Evolutionary conservation across 2,113 vertebrate genomes (phyloP).

Genomic region (Peromyscus leucopus): DNA sequence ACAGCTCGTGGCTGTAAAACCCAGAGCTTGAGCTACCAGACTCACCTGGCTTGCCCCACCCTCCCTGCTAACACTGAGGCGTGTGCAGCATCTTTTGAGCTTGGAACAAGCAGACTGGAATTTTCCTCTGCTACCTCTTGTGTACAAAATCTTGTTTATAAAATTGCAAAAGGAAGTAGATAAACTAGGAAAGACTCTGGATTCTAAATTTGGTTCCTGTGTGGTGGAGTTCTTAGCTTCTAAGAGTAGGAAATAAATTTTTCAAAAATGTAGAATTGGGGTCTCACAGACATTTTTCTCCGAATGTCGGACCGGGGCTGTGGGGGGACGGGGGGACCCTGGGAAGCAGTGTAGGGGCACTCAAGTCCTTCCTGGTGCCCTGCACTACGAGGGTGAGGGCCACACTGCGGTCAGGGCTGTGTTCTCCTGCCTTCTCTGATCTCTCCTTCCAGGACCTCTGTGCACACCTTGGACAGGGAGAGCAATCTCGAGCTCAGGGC

Average conservation of each 20-base stretch:
- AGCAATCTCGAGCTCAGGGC: not conserved
- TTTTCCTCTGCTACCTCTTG: slow-evolving; percentile 83
- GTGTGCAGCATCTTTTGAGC: slow-evolving; percentile 73
- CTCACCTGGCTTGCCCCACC: slow-evolving; percentile 6
- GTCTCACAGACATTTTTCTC: slow-evolving; percentile 54
- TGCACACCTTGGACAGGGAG: not conserved
- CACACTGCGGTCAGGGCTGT: not conserved
- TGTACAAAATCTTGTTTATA: slow-evolving; percentile 81
- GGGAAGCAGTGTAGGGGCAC: too few relatives aligned
- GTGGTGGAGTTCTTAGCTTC: slow-evolving; percentile 80
- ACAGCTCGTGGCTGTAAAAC: not conserved
- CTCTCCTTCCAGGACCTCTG: not conserved
- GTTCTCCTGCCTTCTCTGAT: not conserved
- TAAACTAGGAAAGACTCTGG: slow-evolving; percentile 60
- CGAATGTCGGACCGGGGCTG: not conserved
- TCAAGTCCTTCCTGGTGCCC: not conserved
- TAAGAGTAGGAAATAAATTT: slow-evolving; percentile 83
- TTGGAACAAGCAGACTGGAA: slow-evolving; percentile 80
- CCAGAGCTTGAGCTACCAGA: not conserved
- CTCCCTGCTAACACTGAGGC: slow-evolving; percentile 51
- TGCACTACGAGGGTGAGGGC: not conserved
- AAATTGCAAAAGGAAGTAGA: slow-evolving; percentile 74
- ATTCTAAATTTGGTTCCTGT: slow-evolving; percentile 66
- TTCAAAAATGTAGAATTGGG: slow-evolving; percentile 75
- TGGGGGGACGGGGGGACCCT: too few relatives aligned